These are phyloP conservation scores for Drosophila demipolita DNA, from an alignment of 2,888 invertebrate species.

Conservation along the genomic window DNA sequence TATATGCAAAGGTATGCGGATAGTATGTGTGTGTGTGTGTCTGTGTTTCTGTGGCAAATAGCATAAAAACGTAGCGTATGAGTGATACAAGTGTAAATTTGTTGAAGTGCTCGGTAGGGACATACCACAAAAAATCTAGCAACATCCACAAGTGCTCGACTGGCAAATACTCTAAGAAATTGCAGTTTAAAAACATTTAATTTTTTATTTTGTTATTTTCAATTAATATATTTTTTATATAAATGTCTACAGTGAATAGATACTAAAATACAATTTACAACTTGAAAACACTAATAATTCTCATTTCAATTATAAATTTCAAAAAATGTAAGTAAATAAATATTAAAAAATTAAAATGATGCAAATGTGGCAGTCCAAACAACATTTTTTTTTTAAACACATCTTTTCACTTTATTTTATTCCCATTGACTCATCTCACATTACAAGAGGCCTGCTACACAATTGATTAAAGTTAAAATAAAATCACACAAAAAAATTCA, in stretches of 20 bases:
- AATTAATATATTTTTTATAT: neutral
- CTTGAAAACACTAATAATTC: neutral
- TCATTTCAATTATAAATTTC: too few species aligned
- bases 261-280: neutral
- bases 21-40: conserved; percentile 4
- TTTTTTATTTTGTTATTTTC: neutral
- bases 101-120: conserved; percentile 65
- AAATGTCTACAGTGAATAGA: too few species aligned
- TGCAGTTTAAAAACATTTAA: neutral
- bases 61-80: conserved; percentile 58
- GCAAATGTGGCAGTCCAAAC: too few species aligned
- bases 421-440: too few species aligned
- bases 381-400: too few species aligned
- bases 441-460: too few species aligned
- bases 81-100: conserved; percentile 79
- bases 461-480: neutral
- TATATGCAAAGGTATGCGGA: conserved; percentile 25
- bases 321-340: too few species aligned
- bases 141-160: conserved; percentile 9
- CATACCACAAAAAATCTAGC: conserved; percentile 39
- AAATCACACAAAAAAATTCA: neutral
- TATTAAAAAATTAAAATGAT: neutral
- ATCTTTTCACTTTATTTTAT: too few species aligned
- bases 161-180: conserved; percentile 28
- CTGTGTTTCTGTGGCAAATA: conserved; percentile 34